Evolutionary conservation across 2,797 vertebrate species (phyloP), one percentile per base, ranked within the genome.

Genomic region (Aplochiton taeniatus): DNA sequence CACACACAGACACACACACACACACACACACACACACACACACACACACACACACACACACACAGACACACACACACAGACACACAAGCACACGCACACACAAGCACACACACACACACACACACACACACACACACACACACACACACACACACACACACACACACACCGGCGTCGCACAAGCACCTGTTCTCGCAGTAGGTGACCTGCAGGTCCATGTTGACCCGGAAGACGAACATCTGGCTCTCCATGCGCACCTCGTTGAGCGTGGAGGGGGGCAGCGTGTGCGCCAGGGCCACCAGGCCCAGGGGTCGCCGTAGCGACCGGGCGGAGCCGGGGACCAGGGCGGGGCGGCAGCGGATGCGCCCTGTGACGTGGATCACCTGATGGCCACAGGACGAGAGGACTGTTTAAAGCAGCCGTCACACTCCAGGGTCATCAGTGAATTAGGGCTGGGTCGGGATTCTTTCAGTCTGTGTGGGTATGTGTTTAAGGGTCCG

Each of bases 141-240:
- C 43, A 51, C 47, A 51, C 19, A 52, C 49, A 16, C 58, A 46
- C 58, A 44, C 48, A 43, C 16, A 43, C 20, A 12, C n/a, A 43
- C 49, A 55, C 16, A 7, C 9, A 17, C 7, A 9, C 31, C 9
- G 11, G 10, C 11, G 19, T 31, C 19, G 31, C 3, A 6, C 4
- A 31, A 31, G 42, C 81, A 96, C 95, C 95, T 95, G 93, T 95
- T 96, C 88, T 96, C 95, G 69, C 95, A 96, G 65, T 95, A 96
- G 47, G 95, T 94, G 84, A 96, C 93, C 89, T 95, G 95, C 47
- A 96, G 91, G 69, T 94, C 94, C 92, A 96, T 93, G 90, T 94
- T 95, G 80, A 96, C 94, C 14, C 95, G 91, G 79, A 95, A 95
- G 70, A 96, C 95, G 49, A 96, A 93, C 93, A 93, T 96, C 9